Base-by-base conservation (phyloP, 2,888 invertebrate species). In the Erannis defoliaria region DNA sequence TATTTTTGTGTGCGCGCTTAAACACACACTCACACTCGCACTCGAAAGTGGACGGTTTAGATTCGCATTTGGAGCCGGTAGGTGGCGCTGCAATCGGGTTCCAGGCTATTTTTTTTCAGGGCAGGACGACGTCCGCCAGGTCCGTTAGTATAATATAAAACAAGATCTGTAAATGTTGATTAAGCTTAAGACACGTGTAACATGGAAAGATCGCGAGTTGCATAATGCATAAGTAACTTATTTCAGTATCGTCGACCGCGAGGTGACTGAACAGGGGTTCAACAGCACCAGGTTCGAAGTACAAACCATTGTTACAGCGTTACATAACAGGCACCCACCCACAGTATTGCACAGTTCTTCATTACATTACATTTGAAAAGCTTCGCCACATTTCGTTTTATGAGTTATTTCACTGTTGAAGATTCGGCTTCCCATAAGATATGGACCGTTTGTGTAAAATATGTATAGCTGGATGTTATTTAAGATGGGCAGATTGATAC, bases 221-320 rank as follows among this genome's bases (percentile, higher is more conserved):
- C 75, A 74, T 79, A 69, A 63, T 65, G 62, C 62, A 55, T 37
- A 37, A 38, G 45, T 23, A 21, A 51, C 35, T 45, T 58, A 37
- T 49, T 58, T 42, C 48, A 60, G 59, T 35, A 48, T 68, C 84
- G 77, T 74, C 76, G 82, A 84, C 80, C 81, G 81, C 77, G 80
- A 80, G 87, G 82, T 86, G 78, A 82, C 74, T 81, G 82, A 76
- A 82, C 82, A 77, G 74, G 68, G 69, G 66, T 63, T 66, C 66
- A 66, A 66, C 60, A 57, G 55, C 60, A 63, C 57, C 57, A 54
- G 49, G 66, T 63, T 64, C 53, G 56, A 48, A 63, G 66, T 38
- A 57, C 63, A 50, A 19, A 55, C 37, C 60, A 55, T 48, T 58
- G 53, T 63, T 37, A 38, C 54, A 55, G 49, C 21, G 56, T 54